Evolutionary conservation across 1,140 invertebrate species (phyloP).

Genomic region (Alviniconcha marisindica): DNA sequence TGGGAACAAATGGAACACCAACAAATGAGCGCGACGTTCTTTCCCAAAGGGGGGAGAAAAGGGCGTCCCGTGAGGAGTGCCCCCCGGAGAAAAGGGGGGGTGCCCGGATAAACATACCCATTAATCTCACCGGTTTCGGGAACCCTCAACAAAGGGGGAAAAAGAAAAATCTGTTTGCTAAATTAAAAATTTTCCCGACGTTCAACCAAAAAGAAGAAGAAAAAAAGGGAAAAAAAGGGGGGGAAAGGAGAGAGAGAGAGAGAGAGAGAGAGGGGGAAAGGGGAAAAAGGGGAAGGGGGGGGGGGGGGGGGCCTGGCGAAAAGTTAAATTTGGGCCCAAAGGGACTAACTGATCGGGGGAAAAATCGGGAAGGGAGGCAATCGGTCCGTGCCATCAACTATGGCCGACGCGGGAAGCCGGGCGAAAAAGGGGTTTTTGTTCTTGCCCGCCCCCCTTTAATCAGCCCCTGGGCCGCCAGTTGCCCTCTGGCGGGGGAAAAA

Average conservation of each 20-base stretch:
- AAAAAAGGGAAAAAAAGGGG: background rate
- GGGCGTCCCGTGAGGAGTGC: too few species aligned
- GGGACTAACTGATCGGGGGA: background rate
- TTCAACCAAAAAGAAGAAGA: background rate
- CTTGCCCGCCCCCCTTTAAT: constrained; percentile 15
- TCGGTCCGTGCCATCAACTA: constrained; percentile 19
- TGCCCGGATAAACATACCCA: too few species aligned
- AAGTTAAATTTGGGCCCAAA: constrained; percentile 10
- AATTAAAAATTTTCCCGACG: constrained; percentile 28
- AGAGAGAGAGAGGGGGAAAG: background rate
- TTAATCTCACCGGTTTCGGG: too few species aligned
- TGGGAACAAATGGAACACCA: background rate
- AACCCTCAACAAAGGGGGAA: constrained; percentile 1
- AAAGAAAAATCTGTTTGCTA: constrained; percentile 29
- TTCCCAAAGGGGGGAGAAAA: too few species aligned
- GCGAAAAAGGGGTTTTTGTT: constrained; percentile 19
- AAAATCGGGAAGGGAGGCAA: background rate
- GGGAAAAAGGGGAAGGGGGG: background rate
- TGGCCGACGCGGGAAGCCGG: background rate
- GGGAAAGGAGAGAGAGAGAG: background rate
- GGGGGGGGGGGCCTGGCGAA: background rate
- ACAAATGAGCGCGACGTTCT: too few species aligned
- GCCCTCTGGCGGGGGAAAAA: background rate
- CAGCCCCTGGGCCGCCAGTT: constrained; percentile 2
- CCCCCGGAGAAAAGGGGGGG: too few species aligned